Evolutionary conservation across 2,113 vertebrate genomes (phyloP).

Genomic region (Sapajus apella): DNA sequence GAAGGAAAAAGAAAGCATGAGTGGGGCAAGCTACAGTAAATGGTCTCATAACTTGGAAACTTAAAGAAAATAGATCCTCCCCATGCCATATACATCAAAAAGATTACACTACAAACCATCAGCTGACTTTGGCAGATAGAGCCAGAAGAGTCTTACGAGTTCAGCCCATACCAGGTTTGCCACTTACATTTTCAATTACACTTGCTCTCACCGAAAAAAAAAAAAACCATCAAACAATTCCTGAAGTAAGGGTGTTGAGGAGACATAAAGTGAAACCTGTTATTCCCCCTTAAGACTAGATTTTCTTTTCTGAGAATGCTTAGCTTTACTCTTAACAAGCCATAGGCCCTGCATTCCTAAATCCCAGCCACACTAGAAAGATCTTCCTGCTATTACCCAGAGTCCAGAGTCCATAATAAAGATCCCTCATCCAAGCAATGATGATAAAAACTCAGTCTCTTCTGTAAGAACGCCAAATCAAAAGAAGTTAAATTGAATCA

Average conservation of each 20-base stretch:
- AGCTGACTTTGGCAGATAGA: neutral
- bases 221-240: neutral
- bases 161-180: neutral
- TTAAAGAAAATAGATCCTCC: neutral
- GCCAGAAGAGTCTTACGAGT: neutral
- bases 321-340: constrained; percentile 12
- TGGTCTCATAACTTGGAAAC: neutral
- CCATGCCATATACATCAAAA: neutral
- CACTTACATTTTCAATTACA: neutral
- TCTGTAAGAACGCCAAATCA: constrained; percentile 25
- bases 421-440: neutral
- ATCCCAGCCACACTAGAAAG: neutral
- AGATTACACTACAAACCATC: neutral
- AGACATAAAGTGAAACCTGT: neutral
- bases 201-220: neutral
- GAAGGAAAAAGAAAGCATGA: neutral
- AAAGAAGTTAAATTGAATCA: constrained; percentile 3
- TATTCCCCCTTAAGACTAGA: neutral
- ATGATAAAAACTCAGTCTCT: neutral
- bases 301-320: neutral
- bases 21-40: neutral
- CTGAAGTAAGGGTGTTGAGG: neutral
- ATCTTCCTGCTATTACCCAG: neutral
- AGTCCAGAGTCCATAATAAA: neutral
- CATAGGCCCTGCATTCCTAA: neutral